Evolutionary conservation across 2,113 vertebrate genomes (phyloP).

Genomic region (Ginglymostoma cirratum): DNA sequence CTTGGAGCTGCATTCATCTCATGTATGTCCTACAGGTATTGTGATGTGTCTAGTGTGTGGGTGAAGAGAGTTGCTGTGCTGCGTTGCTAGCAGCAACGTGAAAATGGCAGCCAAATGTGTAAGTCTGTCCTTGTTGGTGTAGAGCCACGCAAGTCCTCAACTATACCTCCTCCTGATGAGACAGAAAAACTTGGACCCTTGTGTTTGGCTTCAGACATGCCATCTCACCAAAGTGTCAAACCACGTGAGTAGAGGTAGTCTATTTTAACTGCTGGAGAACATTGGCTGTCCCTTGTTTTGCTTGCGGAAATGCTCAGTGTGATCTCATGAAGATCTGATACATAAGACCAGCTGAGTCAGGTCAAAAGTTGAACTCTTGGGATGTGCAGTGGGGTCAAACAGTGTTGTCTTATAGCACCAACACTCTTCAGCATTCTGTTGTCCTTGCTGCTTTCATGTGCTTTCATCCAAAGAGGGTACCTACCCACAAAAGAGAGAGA

Average conservation of each 20-base stretch:
- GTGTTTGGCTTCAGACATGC: not conserved
- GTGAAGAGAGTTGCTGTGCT: too few relatives aligned
- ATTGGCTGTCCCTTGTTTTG: not conserved
- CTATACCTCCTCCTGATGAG: too few relatives aligned
- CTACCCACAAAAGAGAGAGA: not conserved
- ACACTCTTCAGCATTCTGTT: not conserved
- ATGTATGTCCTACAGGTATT: too few relatives aligned
- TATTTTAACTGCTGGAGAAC: not conserved
- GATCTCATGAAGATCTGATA: not conserved
- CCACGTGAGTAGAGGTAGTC: not conserved
- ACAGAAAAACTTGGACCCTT: too few relatives aligned
- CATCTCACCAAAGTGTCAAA: not conserved
- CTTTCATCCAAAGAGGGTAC: not conserved
- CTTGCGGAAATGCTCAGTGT: not conserved
- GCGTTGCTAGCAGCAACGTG: too few relatives aligned
- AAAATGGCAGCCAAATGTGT: too few relatives aligned
- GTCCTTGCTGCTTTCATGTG: not conserved
- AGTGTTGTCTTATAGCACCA: not conserved
- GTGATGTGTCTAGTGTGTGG: too few relatives aligned
- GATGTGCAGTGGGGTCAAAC: not conserved
- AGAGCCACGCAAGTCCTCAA: too few relatives aligned
- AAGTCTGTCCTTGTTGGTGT: too few relatives aligned
- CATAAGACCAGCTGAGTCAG: not conserved
- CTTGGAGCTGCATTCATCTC: too few relatives aligned
- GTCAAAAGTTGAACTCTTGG: not conserved